These are phyloP conservation scores for Puffinus mauretanicus DNA, from an alignment of 2,113 vertebrate genomes.

Conservation along the genomic window DNA sequence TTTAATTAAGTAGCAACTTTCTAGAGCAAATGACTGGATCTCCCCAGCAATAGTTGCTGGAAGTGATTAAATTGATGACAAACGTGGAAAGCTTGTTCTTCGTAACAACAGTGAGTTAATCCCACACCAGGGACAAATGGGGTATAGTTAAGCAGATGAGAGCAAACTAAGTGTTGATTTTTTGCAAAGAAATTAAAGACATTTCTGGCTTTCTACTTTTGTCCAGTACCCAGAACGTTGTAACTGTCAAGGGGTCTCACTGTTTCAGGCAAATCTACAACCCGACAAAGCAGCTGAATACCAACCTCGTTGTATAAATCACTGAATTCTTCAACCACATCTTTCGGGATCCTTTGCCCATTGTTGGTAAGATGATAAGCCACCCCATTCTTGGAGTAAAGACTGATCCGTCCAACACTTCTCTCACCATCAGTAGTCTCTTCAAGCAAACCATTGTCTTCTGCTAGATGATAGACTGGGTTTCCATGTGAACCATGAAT, in stretches of 20 bases:
- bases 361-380: slow-evolving; percentile 94
- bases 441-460: slow-evolving; percentile 94
- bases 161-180: neutral
- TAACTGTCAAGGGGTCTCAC: neutral
- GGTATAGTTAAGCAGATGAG: neutral
- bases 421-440: slow-evolving; percentile 92
- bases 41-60: neutral
- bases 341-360: slow-evolving; percentile 93
- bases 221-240: accelerated
- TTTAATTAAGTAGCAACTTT: neutral
- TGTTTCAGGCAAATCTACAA: neutral
- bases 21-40: neutral
- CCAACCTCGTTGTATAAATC: slow-evolving; percentile 98
- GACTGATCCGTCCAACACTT: slow-evolving; percentile 94
- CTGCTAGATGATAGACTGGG: slow-evolving; percentile 97
- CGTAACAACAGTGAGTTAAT: neutral
- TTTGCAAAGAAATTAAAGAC: neutral
- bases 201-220: neutral
- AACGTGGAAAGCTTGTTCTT: neutral
- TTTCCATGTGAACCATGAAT: slow-evolving; percentile 98
- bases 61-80: neutral
- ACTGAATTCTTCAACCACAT: slow-evolving; percentile 99
- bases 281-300: neutral
- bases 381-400: slow-evolving; percentile 96
- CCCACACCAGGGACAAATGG: neutral